Percentiles rank a stretch among this genome's conserved stretches.
These are phyloP conservation scores for Aphelocoma californica DNA, from an alignment of 2,797 vertebrate genomes.

Conservation along the genomic window DNA sequence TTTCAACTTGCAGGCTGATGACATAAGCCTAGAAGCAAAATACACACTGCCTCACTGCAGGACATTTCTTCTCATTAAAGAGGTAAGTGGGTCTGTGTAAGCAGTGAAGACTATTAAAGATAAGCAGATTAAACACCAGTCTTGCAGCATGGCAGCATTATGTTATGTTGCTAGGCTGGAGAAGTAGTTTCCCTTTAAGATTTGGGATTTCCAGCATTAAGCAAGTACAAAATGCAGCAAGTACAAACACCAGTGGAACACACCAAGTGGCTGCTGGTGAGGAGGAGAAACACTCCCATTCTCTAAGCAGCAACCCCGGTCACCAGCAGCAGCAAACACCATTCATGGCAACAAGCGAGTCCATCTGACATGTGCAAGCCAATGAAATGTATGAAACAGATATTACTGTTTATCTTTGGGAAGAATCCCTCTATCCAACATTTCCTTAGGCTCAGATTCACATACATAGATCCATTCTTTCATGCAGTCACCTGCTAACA, in stretches of 20 bases:
- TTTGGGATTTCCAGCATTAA: slow-evolving; percentile 7
- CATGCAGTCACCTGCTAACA: background rate
- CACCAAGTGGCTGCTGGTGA: background rate
- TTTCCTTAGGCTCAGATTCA: background rate
- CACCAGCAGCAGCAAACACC: background rate
- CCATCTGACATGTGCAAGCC: background rate
- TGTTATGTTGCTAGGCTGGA: slow-evolving; percentile 22
- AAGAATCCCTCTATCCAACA: background rate
- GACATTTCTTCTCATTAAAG: slow-evolving; percentile 64
- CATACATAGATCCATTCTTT: background rate
- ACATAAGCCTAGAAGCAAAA: slow-evolving; percentile 64
- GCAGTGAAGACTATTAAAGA: slow-evolving; percentile 52
- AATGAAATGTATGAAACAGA: background rate
- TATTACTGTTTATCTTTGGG: background rate
- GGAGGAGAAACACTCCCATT: slow-evolving; percentile 6
- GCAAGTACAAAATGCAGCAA: background rate
- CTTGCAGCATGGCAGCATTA: slow-evolving; percentile 27
- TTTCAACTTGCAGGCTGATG: slow-evolving; percentile 50
- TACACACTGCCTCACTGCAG: slow-evolving; percentile 39
- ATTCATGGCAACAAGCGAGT: background rate
- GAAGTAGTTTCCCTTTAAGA: slow-evolving; percentile 15
- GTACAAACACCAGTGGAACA: background rate
- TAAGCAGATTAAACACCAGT: slow-evolving; percentile 61
- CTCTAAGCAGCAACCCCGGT: background rate
- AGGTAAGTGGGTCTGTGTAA: slow-evolving; percentile 62